Evolutionary conservation across 2,797 vertebrate genomes (phyloP), one percentile per base, ranked within the genome.

Genomic region (Corythornis leucogaster): DNA sequence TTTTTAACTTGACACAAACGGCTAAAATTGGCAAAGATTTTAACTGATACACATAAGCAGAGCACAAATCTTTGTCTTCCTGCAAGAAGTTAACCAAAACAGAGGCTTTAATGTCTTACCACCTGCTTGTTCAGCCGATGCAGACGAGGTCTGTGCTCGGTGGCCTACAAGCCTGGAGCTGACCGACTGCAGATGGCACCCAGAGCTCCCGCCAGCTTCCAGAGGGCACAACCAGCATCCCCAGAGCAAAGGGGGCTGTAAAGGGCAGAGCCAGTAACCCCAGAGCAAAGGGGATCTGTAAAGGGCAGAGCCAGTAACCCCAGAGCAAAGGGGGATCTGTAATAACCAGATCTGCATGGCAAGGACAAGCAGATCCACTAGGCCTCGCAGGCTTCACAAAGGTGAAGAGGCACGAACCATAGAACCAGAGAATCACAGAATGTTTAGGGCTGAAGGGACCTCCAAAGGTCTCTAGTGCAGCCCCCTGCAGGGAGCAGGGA

Each of bases 1-100:
- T 78, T 73, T 73, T 42, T 50, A 87, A 40, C 30, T 33, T 54
- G 16, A 92, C 28, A 89, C 38, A 77, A 83, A 78, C 8, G 69
- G 40, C 45, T 61, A 31, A 53, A 35, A n/a, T 15, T 57, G 54
- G 19, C n/a, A 42, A 33, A 43, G 43, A 54, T 48, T 64, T 89
- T 40, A 87, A 74, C 31, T 15, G 26, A 80, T 28, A 21, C 18
- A 5, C 33, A 55, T 31, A 9, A 87, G 43, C 31, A 73, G 13
- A 79, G 21, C 19, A 58, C 17, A 69, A n/a, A 76, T 43, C 59
- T 78, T 42, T 46, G 20, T 51, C 43, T 51, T 68, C 16, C 10
- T 63, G 33, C n/a, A 66, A 38, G 15, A 13, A 71, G 26, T 45
- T 85, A 74, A 74, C 46, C 31, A 80, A 89, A 91, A 58, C 7